These are phyloP conservation scores for Eulithis testata DNA, from an alignment of 2,888 invertebrate genomes.

Conservation along the genomic window DNA sequence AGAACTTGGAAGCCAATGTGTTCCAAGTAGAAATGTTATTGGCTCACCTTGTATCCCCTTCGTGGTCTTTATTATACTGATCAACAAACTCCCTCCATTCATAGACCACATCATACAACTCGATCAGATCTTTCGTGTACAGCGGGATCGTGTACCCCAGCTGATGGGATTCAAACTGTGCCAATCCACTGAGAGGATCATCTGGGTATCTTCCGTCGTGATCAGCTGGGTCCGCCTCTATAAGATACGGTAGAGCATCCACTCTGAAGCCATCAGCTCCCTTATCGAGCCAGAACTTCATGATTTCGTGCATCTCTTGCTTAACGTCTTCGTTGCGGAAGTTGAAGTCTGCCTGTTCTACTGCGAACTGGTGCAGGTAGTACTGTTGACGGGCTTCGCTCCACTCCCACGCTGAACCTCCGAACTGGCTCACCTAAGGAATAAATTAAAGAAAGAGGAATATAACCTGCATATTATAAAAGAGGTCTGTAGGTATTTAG, in stretches of 20 bases:
- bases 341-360: conserved; percentile 88
- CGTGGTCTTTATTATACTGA: conserved; percentile 66
- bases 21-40: not conserved
- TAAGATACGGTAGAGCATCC: conserved; percentile 86
- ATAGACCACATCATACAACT: conserved; percentile 81
- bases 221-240: conserved; percentile 77
- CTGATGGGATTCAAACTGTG: conserved; percentile 75
- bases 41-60: conserved; percentile 71
- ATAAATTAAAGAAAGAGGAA: no score
- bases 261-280: conserved; percentile 92
- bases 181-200: conserved; percentile 77
- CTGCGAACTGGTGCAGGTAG: conserved; percentile 88
- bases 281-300: conserved; percentile 89
- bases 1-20: no score
- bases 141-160: conserved; percentile 85
- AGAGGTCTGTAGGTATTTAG: no score
- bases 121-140: conserved; percentile 86
- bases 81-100: conserved; percentile 85
- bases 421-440: conserved; percentile 80
- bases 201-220: conserved; percentile 72
- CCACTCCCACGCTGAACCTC: conserved; percentile 89
- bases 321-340: conserved; percentile 84
- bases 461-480: no score
- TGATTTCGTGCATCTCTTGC: conserved; percentile 83
- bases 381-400: conserved; percentile 85